Percentiles rank a stretch among this genome's conserved stretches.
Evolutionary conservation across 2,888 invertebrate species (phyloP).

Genomic region (Lepidonotus clava): DNA sequence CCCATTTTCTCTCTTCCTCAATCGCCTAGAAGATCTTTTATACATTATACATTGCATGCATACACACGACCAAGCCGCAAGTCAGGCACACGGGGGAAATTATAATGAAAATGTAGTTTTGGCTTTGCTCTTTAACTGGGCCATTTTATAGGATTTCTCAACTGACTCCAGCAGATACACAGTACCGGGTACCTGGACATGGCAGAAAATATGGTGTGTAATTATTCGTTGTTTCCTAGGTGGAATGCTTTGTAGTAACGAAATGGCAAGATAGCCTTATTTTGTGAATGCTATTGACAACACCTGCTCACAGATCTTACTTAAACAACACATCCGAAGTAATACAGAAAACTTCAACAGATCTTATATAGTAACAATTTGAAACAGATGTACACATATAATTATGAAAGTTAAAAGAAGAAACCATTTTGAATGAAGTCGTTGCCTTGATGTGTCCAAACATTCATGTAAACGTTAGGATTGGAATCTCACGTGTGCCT

Average conservation of each 20-base stretch:
- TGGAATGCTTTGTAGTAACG: neutral
- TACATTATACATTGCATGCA: too few species aligned
- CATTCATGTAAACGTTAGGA: too few species aligned
- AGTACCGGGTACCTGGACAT: neutral
- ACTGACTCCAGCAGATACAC: neutral
- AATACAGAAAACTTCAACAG: constrained; percentile 4
- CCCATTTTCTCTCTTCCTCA: neutral
- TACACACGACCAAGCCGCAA: neutral
- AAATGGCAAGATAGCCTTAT: constrained; percentile 1
- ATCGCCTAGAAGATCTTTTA: too few species aligned
- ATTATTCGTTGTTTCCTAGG: neutral
- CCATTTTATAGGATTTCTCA: neutral
- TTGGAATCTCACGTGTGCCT: too few species aligned
- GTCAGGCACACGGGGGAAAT: neutral
- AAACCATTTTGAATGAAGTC: too few species aligned
- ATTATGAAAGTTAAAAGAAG: too few species aligned
- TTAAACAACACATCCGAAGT: neutral
- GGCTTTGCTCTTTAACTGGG: neutral
- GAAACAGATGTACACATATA: neutral
- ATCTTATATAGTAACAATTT: neutral
- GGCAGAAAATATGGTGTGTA: too few species aligned
- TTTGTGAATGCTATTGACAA: neutral
- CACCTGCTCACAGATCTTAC: neutral
- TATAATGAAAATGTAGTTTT: neutral
- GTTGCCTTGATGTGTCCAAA: too few species aligned